Percentiles rank a stretch among this genome's conserved stretches.
Evolutionary conservation across 2,113 vertebrate genomes (phyloP).

Genomic region (Accipiter virgatus): DNA sequence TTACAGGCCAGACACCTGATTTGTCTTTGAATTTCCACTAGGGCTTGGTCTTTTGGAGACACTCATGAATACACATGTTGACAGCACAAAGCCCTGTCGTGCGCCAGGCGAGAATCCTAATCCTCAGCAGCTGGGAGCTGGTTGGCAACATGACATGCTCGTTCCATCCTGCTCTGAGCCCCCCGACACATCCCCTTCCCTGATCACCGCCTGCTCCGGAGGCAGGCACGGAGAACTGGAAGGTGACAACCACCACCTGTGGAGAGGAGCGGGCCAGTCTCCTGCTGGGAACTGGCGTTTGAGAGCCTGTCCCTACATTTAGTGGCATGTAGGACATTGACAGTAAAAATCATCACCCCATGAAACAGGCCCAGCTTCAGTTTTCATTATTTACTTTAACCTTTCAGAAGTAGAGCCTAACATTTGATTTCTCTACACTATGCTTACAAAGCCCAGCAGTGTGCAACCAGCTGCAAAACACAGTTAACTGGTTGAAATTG

Average conservation of each 20-base stretch:
- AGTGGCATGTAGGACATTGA: neutral
- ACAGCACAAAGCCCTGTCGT: neutral
- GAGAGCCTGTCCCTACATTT: neutral
- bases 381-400: neutral
- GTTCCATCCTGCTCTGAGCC: neutral
- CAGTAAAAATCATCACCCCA: neutral
- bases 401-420: neutral
- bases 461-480: neutral
- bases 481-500: neutral
- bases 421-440: neutral
- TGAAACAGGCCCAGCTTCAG: neutral
- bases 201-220: accelerated
- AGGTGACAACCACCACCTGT: neutral
- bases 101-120: neutral
- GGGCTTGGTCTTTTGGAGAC: neutral
- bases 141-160: neutral
- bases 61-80: neutral
- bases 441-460: neutral
- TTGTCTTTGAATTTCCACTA: neutral
- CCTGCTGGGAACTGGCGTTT: neutral
- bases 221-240: neutral
- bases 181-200: neutral
- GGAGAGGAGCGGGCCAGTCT: neutral
- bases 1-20: neutral
- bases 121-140: neutral